Conservation (phyloP, 2,888 invertebrate genomes). For the Hemithea aestivaria region DNA sequence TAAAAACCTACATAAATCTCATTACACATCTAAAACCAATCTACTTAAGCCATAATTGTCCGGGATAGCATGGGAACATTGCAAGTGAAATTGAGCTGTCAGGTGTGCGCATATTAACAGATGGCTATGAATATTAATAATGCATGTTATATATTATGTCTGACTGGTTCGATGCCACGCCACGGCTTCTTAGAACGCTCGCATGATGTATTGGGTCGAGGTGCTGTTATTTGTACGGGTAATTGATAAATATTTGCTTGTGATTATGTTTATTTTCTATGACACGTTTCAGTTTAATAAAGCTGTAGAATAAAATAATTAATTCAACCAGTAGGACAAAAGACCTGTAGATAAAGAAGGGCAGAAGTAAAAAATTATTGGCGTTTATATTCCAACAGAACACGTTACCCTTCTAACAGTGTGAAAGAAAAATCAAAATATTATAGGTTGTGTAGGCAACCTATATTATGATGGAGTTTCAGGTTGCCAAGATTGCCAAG, state of each 20-base stretch:
- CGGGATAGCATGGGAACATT: constrained; percentile 43
- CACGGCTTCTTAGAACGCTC: constrained; percentile 24
- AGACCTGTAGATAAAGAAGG: too few species aligned
- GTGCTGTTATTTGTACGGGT: constrained; percentile 7
- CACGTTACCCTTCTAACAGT: too few species aligned
- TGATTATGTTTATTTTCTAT: neutral
- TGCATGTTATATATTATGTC: constrained; percentile 47
- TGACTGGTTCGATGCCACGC: constrained; percentile 36
- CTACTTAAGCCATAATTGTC: constrained; percentile 44
- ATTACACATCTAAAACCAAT: constrained; percentile 17
- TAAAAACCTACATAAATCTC: constrained; percentile 12
- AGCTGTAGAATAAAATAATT: too few species aligned
- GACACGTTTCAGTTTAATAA: too few species aligned
- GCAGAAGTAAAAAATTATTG: too few species aligned
- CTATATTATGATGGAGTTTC: too few species aligned
- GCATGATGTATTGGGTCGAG: constrained; percentile 34
- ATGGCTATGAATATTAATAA: constrained; percentile 76
- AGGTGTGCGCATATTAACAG: constrained; percentile 67
- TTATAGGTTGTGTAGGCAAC: too few species aligned
- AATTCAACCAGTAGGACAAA: too few species aligned
- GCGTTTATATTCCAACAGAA: too few species aligned
- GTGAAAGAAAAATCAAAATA: too few species aligned
- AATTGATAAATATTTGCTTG: constrained; percentile 10
- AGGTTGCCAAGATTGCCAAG: too few species aligned
- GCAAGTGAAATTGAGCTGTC: constrained; percentile 72